phyloP scores from a whole-genome alignment of 2,113 vertebrate species.

The Calypte anna region DNA sequence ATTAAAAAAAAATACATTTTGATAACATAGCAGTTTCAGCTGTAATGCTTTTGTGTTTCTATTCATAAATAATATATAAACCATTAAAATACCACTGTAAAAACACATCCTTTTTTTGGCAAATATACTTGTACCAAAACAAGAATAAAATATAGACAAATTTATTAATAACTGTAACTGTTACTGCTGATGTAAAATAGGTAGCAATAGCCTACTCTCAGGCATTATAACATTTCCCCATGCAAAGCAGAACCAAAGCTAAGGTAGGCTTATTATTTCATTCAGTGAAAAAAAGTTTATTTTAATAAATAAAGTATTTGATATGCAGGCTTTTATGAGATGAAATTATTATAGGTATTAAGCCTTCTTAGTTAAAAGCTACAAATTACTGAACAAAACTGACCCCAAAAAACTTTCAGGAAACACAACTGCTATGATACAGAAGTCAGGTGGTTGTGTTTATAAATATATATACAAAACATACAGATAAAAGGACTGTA shows the following conservation, averaged over 20 bases:
- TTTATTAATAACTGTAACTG: not conserved
- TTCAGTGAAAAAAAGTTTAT: not conserved
- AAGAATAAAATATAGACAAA: not conserved
- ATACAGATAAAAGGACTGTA: not conserved
- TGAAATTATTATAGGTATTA: not conserved
- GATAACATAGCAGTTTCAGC: not conserved
- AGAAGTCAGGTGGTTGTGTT: not conserved
- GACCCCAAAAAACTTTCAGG: not conserved
- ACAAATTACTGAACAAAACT: not conserved
- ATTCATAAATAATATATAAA: not conserved
- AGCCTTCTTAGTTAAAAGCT: slow-evolving; percentile 15
- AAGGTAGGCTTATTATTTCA: not conserved
- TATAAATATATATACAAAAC: slow-evolving; percentile 50
- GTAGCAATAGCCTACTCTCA: not conserved
- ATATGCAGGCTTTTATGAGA: slow-evolving; percentile 23
- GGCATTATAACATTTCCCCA: not conserved
- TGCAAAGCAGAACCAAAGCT: not conserved
- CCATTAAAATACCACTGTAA: not conserved
- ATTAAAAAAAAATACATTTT: not conserved
- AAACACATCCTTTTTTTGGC: not conserved
- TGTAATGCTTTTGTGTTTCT: not conserved
- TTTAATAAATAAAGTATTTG: slow-evolving; percentile 44
- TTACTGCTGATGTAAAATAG: not conserved
- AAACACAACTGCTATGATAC: not conserved
- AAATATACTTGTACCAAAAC: not conserved